Base-by-base conservation (phyloP, 2,888 invertebrate species). In the Coelinius sp. region DNA sequence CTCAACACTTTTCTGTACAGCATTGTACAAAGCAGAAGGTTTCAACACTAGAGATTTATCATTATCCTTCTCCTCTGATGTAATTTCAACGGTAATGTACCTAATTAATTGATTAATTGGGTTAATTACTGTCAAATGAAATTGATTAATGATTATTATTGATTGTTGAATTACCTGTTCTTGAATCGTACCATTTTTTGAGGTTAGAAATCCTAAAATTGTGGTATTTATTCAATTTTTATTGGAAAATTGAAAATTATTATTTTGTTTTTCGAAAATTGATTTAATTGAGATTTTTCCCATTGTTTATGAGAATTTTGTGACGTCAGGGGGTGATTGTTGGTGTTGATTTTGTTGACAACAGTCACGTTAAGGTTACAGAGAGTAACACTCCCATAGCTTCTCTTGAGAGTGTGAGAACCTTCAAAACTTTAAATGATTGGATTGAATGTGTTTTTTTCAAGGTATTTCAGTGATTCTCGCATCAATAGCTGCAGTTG, bases 161-260 rank as follows among this genome's bases (percentile, higher is more conserved):
- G 5, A 31, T n/a, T 68, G 31, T 44, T 25, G 64, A 25, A 27
- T 73, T 85, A 92, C 92, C 93, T 91, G 83, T 92, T 92, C 84
- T 93, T 93, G 70, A 91, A 91, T 17, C 92, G 90, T 59, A 93
- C 93, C 92, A 93, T 92, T 78, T 92, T 78, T 82, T 82, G 8
- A 53, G 53, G 53, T 70, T 52, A 65, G 73, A 71, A 17, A 17
- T 14, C 14, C 53, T 5, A 12, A 22, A 24, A 24, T 22, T 53
- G 1, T 6, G 6, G 22, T n/a, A 24, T n/a, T 53, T 12, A 27
- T 25, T n/a, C 25, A 8, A 12, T 53, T 53, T n/a, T 53, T 27
- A 5, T 24, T 5, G 2, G n/a, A 25, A 25, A 24, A 52, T 6
- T 49, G 17, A 1, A 20, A 20, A 49, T 41, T 41, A 0, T n/a